Base-by-base conservation (phyloP, 2,888 invertebrate species). In the Dynastes tityus region DNA sequence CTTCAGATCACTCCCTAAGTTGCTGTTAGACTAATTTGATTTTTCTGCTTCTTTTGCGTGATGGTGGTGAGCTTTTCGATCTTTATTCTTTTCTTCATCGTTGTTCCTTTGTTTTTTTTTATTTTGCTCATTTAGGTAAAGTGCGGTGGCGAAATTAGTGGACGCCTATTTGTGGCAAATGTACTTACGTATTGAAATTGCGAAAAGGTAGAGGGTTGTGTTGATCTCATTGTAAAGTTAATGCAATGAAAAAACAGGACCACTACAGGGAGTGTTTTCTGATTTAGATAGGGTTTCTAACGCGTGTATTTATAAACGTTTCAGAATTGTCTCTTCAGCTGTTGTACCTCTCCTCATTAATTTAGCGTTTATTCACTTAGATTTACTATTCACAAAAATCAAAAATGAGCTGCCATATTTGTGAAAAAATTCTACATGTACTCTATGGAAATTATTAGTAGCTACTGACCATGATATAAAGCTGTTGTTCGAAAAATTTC, bases 181-280 rank as follows among this genome's bases (percentile, higher is more conserved):
- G 84, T 37, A 32, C 32, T 32, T 32, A 32, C 32, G 80, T 84
- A 84, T 85, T 85, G 83, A 83, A 83, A 83, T 83, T 83, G 83
- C 84, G 85, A 86, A 85, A 45, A 85, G 83, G 84, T 85, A 37
- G 84, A 81, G 85, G 84, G 83, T 83, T 83, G 81, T 85, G 85
- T 85, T 86, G 86, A 86, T 86, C 85, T 83, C 80, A 84, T 82
- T 81, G 83, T 86, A 85, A 86, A 86, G 80, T 85, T 86, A 86
- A 86, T 85, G 85, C 83, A 83, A 84, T 81, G 83, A 1, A 37
- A 1, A 65, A 22, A 22, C 1, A 45, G 40, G 9, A 40, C 6
- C 13, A n/a, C 16, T 16, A 37, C 37, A 8, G 63, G 6, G 63
- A 63, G 16, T 45, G 45, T 45, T 45, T 45, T 45, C 11, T 45